phyloP scores from a whole-genome alignment of 2,113 vertebrate genomes.

The Pedionomus torquatus region DNA sequence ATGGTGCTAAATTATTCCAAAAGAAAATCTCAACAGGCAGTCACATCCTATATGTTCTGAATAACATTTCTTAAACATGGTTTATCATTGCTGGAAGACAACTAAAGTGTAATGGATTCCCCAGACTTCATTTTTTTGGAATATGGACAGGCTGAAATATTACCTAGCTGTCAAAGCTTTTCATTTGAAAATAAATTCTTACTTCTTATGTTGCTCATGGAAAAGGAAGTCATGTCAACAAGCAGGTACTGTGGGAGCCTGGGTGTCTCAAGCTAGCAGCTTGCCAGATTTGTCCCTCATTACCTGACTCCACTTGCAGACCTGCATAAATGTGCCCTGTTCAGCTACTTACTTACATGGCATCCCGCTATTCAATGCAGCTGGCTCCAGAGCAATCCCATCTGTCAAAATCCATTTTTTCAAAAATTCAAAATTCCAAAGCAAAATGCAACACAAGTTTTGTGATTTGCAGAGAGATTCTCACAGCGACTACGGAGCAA shows the following conservation, averaged over 20 bases:
- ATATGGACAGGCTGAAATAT: neutral
- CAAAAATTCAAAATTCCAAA: neutral
- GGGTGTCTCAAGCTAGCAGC: neutral
- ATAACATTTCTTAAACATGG: neutral
- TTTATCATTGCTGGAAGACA: neutral
- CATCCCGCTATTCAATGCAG: neutral
- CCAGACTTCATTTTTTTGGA: neutral
- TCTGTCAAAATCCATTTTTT: neutral
- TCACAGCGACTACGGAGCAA: neutral
- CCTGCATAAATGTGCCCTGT: neutral
- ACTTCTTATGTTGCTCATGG: neutral
- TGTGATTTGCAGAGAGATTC: neutral
- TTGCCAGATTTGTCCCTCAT: neutral
- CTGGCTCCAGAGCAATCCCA: neutral
- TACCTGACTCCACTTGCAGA: neutral
- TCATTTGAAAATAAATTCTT: neutral
- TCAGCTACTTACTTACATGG: neutral
- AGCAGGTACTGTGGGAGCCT: neutral
- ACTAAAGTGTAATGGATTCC: neutral
- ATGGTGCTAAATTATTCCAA: neutral
- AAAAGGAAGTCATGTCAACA: neutral
- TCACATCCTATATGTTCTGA: neutral
- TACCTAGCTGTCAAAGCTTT: neutral
- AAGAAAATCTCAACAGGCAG: neutral
- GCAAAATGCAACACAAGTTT: neutral